phyloP scores from a whole-genome alignment of 2,797 vertebrate genomes.

The Pangasius djambal region DNA sequence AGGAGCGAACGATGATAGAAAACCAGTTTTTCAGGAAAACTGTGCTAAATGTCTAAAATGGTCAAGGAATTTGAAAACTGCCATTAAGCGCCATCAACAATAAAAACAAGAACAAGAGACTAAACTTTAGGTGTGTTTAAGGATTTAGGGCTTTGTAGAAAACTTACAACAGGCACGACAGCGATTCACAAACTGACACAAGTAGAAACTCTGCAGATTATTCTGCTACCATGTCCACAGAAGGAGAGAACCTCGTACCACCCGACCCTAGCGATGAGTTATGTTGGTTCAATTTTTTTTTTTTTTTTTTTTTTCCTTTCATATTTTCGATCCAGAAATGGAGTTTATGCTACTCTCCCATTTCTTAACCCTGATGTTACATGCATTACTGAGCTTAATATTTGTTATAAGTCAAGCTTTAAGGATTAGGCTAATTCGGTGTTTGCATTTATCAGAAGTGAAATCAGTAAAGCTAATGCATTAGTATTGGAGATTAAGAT shows the following conservation, averaged over 20 bases:
- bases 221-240: too few species aligned
- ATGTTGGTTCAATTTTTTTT: not conserved
- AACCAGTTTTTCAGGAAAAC: not conserved
- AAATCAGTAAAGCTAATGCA: slow-evolving; percentile 31
- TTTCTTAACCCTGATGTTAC: not conserved
- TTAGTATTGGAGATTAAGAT: slow-evolving; percentile 9
- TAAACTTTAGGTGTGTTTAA: not conserved
- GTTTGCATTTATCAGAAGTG: slow-evolving; percentile 26
- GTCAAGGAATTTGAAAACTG: not conserved
- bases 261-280: not conserved
- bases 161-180: too few species aligned
- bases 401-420: not conserved
- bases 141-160: not conserved
- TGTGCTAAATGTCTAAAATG: too few species aligned
- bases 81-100: not conserved
- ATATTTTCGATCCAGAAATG: not conserved
- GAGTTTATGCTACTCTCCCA: not conserved
- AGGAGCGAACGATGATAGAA: not conserved
- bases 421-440: slow-evolving; percentile 32
- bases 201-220: not conserved
- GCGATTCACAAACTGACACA: not conserved
- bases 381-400: slow-evolving; percentile 7
- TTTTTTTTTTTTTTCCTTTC: too few species aligned
- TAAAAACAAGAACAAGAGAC: not conserved
- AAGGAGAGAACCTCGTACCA: not conserved